Evolutionary conservation across 92 coral and sea anemone species (phyloP).

Genomic region (Porites evermanni): DNA sequence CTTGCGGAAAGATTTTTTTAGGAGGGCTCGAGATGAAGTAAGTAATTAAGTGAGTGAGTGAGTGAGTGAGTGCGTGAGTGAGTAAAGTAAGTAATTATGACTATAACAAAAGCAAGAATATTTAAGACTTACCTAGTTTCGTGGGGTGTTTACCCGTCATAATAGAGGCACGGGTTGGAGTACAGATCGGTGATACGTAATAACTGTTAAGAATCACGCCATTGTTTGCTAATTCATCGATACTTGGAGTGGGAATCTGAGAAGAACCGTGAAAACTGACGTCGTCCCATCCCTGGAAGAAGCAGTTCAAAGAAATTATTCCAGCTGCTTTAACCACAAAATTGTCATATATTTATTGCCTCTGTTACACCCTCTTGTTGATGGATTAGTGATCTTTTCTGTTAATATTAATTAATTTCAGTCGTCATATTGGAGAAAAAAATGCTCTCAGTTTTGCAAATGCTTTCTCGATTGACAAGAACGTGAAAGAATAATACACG

Average conservation of each 20-base stretch:
- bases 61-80: too few relatives aligned
- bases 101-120: not conserved
- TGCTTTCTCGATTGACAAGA: too few relatives aligned
- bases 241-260: slow-evolving; percentile 92
- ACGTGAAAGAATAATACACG: too few relatives aligned
- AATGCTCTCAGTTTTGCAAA: too few relatives aligned
- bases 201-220: slow-evolving; percentile 91
- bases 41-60: too few relatives aligned
- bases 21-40: too few relatives aligned
- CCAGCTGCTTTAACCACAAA: not conserved
- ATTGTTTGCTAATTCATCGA: slow-evolving; percentile 82
- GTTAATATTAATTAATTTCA: too few relatives aligned
- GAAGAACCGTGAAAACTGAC: slow-evolving; percentile 96
- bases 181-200: slow-evolving; percentile 92
- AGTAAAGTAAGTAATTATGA: too few relatives aligned
- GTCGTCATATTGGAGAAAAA: too few relatives aligned
- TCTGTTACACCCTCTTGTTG: too few relatives aligned
- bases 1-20: too few relatives aligned
- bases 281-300: slow-evolving; percentile 91
- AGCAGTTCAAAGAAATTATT: not conserved
- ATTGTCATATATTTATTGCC: not conserved
- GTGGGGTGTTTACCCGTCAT: slow-evolving; percentile 95
- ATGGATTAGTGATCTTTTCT: too few relatives aligned
- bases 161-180: slow-evolving; percentile 92
- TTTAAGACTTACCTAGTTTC: slow-evolving; percentile 71